phyloP scores from a whole-genome alignment of 2,888 invertebrate genomes.

The Sthenelais limicola region DNA sequence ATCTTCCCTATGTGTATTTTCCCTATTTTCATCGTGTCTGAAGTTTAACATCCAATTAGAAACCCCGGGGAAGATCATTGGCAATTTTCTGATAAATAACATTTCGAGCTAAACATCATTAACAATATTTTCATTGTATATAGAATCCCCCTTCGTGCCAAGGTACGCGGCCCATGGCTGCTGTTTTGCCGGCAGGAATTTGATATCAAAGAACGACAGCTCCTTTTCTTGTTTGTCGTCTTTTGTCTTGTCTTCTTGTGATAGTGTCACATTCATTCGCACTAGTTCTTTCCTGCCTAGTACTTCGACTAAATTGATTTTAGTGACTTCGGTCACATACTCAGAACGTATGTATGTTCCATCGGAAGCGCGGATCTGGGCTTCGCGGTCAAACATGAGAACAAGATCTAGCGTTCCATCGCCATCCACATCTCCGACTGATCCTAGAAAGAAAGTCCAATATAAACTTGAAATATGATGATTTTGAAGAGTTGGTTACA shows the following conservation, averaged over 20 bases:
- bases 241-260: not conserved
- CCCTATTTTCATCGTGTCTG: too few species aligned
- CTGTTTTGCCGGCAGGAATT: conserved; percentile 40
- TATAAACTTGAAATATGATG: too few species aligned
- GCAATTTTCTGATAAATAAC: too few species aligned
- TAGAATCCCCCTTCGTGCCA: conserved; percentile 46
- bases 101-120: too few species aligned
- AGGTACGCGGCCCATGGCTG: conserved; percentile 53
- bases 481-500: too few species aligned
- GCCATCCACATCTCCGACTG: conserved; percentile 65
- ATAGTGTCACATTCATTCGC: conserved; percentile 24
- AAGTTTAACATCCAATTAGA: too few species aligned
- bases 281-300: conserved; percentile 8
- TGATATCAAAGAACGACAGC: conserved; percentile 33
- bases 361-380: conserved; percentile 23
- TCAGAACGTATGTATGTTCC: conserved; percentile 41
- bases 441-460: conserved; percentile 54
- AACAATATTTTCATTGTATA: conserved; percentile 19
- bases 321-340: conserved; percentile 32
- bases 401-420: conserved; percentile 61
- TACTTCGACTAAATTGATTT: conserved; percentile 44
- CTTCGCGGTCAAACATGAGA: conserved; percentile 50
- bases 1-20: too few species aligned
- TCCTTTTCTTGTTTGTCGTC: not conserved
- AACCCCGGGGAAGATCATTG: too few species aligned